phyloP scores from a whole-genome alignment of 1,140 invertebrate genomes.

The Leptestheria dahalacensis region DNA sequence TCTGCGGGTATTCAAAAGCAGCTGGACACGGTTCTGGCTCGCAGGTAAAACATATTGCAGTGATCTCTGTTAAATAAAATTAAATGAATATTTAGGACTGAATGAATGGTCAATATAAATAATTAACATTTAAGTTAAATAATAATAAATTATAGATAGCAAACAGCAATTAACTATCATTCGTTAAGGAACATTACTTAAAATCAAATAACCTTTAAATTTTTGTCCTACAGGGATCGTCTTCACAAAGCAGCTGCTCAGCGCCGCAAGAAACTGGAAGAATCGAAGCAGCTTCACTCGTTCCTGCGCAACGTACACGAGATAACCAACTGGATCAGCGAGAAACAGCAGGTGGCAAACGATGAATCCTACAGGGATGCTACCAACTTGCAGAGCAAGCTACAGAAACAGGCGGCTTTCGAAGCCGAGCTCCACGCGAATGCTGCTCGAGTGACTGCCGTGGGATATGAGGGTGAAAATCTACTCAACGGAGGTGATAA shows the following conservation, averaged over 20 bases:
- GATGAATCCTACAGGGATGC: constrained; percentile 87
- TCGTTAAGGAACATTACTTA: too few species aligned
- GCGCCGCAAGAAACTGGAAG: constrained; percentile 49
- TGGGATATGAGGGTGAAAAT: constrained; percentile 66
- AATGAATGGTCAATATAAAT: too few species aligned
- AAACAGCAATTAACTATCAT: too few species aligned
- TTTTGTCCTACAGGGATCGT: constrained; percentile 33
- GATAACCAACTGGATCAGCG: constrained; percentile 74
- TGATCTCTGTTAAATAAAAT: too few species aligned
- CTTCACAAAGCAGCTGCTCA: constrained; percentile 41
- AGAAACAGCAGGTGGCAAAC: constrained; percentile 78
- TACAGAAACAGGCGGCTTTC: constrained; percentile 90
- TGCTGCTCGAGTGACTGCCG: constrained; percentile 61
- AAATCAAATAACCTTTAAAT: too few species aligned
- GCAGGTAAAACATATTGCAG: too few species aligned
- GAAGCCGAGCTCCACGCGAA: constrained; percentile 87
- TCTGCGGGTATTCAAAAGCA: constrained; percentile 41
- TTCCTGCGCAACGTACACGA: constrained; percentile 77
- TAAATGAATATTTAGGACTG: too few species aligned
- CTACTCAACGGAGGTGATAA: constrained; percentile 52
- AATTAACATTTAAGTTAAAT: too few species aligned
- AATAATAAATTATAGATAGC: too few species aligned
- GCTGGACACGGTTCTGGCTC: constrained; percentile 41
- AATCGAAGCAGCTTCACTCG: constrained; percentile 66
- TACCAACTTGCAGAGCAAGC: constrained; percentile 87